Conservation (phyloP, 1,140 invertebrate genomes). For the Penaeus chinensis region DNA sequence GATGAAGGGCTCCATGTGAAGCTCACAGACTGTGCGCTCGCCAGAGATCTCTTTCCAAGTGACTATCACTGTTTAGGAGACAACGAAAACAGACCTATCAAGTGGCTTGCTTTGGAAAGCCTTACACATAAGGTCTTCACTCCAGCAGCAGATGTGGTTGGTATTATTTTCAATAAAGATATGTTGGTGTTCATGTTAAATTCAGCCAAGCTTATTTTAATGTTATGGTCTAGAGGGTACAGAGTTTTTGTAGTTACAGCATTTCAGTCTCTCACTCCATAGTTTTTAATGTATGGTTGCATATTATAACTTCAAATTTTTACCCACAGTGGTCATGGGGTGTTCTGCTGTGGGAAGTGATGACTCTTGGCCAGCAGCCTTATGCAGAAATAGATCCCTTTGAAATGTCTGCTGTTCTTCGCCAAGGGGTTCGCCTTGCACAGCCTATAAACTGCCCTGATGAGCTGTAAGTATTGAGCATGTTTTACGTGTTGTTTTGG, state of each 20-base stretch:
- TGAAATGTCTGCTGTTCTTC: conserved; percentile 87
- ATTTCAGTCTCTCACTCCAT: conserved; percentile 42
- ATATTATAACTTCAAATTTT: no score
- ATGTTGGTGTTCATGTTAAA: no score
- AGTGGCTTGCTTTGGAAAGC: conserved; percentile 91
- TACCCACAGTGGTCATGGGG: conserved; percentile 88
- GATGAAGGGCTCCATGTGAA: conserved; percentile 90
- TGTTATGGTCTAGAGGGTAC: no score
- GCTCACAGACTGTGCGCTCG: conserved; percentile 91
- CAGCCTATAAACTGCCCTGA: conserved; percentile 95
- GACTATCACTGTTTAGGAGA: conserved; percentile 96
- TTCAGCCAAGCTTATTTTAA: no score
- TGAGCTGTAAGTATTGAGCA: conserved; percentile 77
- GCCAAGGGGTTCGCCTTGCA: conserved; percentile 86
- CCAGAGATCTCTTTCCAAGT: conserved; percentile 90
- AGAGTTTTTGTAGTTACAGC: background rate
- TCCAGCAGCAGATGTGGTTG: conserved; percentile 87
- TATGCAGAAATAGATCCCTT: conserved; percentile 91
- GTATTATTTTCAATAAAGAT: background rate
- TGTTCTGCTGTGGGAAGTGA: conserved; percentile 92
- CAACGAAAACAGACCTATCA: conserved; percentile 92
- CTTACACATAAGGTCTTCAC: conserved; percentile 87
- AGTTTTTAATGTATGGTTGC: no score
- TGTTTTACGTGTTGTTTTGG: background rate
- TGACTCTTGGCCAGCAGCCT: conserved; percentile 88